Percentiles rank a stretch among this genome's conserved stretches.
Conservation (phyloP, 2,113 vertebrate genomes). For the Phalacrocorax pelagicus region DNA sequence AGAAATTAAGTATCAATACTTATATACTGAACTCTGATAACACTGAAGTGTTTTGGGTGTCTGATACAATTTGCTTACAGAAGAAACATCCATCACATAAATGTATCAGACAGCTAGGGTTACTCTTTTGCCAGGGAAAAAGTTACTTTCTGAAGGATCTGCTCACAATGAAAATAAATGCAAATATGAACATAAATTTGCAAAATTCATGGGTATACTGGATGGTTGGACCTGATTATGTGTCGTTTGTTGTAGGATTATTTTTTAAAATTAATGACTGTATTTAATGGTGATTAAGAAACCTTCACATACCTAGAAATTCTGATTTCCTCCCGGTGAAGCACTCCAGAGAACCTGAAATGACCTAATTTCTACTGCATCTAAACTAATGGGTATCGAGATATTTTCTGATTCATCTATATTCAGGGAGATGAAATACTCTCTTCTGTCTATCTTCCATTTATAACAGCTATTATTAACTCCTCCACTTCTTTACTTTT, state of each 20-base stretch:
- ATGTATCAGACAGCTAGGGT: not conserved
- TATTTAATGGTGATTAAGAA: not conserved
- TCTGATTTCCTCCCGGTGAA: not conserved
- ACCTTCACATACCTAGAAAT: not conserved
- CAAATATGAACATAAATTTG: not conserved
- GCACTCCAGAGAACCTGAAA: not conserved
- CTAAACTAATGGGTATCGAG: not conserved
- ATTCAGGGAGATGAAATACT: not conserved
- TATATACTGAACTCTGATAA: not conserved
- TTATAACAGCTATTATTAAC: not conserved
- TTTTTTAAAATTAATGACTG: not conserved
- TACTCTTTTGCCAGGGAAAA: not conserved
- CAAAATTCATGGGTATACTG: not conserved
- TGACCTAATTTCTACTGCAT: not conserved
- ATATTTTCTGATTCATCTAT: not conserved
- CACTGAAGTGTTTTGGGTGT: not conserved
- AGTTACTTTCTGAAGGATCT: not conserved
- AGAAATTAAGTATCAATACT: not conserved
- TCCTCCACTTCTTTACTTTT: not conserved
- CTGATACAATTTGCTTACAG: not conserved
- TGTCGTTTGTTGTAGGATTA: fast-evolving
- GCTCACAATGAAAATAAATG: not conserved
- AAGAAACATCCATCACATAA: not conserved
- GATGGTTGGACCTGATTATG: too few species aligned
- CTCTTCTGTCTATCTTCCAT: not conserved